phyloP scores from a whole-genome alignment of 2,113 vertebrate species.

The human (Homo sapiens) region DNA sequence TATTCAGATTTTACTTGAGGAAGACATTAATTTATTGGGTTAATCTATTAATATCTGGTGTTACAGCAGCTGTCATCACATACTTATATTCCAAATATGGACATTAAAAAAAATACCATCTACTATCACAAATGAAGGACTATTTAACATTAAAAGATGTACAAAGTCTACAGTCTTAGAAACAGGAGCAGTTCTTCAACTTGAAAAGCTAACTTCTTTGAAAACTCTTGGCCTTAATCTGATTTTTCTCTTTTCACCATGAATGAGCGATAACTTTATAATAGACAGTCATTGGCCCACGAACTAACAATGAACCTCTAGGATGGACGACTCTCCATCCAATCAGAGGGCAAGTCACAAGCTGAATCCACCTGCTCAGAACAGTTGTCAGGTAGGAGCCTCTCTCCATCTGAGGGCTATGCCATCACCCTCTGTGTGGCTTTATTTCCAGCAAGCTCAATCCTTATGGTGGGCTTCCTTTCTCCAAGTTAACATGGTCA shows the following conservation, averaged over 20 bases:
- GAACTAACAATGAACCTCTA: not conserved
- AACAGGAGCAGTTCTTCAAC: not conserved
- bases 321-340: not conserved
- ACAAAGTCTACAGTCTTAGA: not conserved
- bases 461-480: not conserved
- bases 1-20: not conserved
- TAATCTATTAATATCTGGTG: not conserved
- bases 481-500: not conserved
- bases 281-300: not conserved
- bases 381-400: not conserved
- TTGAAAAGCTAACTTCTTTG: not conserved
- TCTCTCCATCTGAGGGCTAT: not conserved
- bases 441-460: not conserved
- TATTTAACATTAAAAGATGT: not conserved
- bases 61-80: not conserved
- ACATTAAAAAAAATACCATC: not conserved
- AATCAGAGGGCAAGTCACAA: not conserved
- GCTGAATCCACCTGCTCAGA: not conserved
- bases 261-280: not conserved
- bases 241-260: not conserved
- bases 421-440: not conserved
- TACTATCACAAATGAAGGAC: slow-evolving; percentile 16
- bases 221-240: not conserved
- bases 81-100: not conserved
- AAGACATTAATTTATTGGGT: not conserved